phyloP scores from a whole-genome alignment of 2,113 vertebrate species.

The Circaetus cinerascens region DNA sequence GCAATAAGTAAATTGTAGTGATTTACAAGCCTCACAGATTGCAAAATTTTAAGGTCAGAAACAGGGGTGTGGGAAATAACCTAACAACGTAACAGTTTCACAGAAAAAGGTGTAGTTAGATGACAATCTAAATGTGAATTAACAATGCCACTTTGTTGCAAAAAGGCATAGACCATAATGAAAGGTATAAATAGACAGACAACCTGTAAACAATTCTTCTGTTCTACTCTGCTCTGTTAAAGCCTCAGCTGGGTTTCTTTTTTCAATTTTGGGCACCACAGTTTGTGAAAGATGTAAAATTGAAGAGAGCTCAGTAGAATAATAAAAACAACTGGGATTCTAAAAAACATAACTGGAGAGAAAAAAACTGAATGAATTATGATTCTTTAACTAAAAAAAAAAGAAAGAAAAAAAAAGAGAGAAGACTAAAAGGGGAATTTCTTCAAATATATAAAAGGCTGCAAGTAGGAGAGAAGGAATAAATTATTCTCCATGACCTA shows the following conservation, averaged over 20 bases:
- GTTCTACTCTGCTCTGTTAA: not conserved
- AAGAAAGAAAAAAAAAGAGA: not conserved
- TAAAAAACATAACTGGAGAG: not conserved
- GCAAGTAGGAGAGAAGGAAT: not conserved
- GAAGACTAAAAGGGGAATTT: not conserved
- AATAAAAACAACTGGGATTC: not conserved
- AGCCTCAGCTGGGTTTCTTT: constrained; percentile 8
- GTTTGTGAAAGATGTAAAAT: constrained; percentile 15
- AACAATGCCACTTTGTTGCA: not conserved
- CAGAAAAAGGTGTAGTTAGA: not conserved
- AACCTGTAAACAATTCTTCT: not conserved
- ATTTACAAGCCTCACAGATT: not conserved
- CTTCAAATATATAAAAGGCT: not conserved
- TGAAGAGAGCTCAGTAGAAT: not conserved
- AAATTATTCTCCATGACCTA: not conserved
- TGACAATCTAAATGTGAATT: not conserved
- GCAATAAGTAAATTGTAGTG: not conserved
- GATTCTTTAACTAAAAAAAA: not conserved
- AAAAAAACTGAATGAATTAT: not conserved
- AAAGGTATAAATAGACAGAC: not conserved
- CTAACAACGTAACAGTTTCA: not conserved
- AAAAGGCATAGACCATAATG: not conserved
- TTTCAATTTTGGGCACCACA: constrained; percentile 7
- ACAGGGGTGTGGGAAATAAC: not conserved
- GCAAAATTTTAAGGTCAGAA: not conserved